Evolutionary conservation across 2,888 invertebrate species (phyloP), one percentile per base, ranked within the genome.

Genomic region (Platycheirus albimanus): DNA sequence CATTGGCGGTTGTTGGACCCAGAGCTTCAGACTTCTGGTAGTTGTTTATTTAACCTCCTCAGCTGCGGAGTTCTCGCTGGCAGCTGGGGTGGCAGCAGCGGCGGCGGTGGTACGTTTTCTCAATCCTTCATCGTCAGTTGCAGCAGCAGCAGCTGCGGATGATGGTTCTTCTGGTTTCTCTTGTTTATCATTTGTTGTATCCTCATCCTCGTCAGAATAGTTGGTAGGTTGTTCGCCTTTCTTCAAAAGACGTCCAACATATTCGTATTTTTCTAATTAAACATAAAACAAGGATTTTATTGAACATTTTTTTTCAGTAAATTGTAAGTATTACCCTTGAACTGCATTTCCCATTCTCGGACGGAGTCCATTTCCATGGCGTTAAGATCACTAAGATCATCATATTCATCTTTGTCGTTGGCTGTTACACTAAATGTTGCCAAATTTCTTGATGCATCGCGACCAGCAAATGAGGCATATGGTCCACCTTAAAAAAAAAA

Each of bases 261-360:
- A 94, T 43, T 96, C 96, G 91, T 99, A 99, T 91, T 96, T 98
- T 93, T 99, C 98, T 98, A 88, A 87, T 86, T 19, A 67, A 54
- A 36, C 13, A 54, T 52, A 47, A 10, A 30, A 15, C 7, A 36
- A 36, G 36, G 56, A 47, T n/a, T n/a, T n/a, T n/a, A n/a, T 33
- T 19, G 30, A 36, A 33, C 8, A 33, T 4, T 33, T 33, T 6
- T 33, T 33, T 33, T 33, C 5, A 24, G 24, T 4, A 24, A 24
- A 24, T 24, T 30, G 7, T 56, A 13, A 24, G 1, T 8, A 5
- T 51, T 45, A 97, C 98, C 98, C 94, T 95, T 95, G 90, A 99
- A 98, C 90, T 99, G 99, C 91, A 96, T 96, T 91, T 98, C 98
- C 99, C 99, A 99, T 92, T 99, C 99, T 86, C 94, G 94, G 6